A percentile compares a stretch with the other conserved stretches of the same genome.
These are phyloP conservation scores for Lepidochrysops patricia DNA, from an alignment of 2,888 invertebrate species.

Conservation along the genomic window DNA sequence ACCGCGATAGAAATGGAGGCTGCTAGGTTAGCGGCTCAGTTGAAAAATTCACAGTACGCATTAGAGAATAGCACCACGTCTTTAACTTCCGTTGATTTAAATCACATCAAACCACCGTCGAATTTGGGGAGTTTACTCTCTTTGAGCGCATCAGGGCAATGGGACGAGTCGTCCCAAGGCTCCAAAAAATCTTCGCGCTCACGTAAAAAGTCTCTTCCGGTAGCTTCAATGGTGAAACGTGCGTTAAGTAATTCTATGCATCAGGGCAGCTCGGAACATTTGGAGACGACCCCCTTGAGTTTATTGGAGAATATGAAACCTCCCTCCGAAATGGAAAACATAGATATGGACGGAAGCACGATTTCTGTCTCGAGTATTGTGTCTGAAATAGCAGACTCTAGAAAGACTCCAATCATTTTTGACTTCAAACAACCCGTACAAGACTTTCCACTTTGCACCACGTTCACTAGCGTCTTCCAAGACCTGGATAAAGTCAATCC, in stretches of 20 bases:
- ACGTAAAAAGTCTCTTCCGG: constrained; percentile 81
- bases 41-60: constrained; percentile 42
- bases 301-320: constrained; percentile 89
- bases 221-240: constrained; percentile 80
- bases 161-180: constrained; percentile 52
- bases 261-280: constrained; percentile 76
- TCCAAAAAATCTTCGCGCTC: constrained; percentile 56
- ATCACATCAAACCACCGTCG: constrained; percentile 84
- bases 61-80: constrained; percentile 78
- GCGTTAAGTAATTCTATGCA: constrained; percentile 76
- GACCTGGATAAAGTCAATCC: constrained; percentile 82
- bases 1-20: constrained; percentile 85
- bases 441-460: constrained; percentile 59
- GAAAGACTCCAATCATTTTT: constrained; percentile 65
- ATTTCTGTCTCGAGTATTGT: constrained; percentile 88
- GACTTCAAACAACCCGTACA: constrained; percentile 73
- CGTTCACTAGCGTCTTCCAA: constrained; percentile 61
- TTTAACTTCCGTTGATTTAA: constrained; percentile 78
- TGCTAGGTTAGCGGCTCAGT: constrained; percentile 74
- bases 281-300: constrained; percentile 74
- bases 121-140: constrained; percentile 81
- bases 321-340: constrained; percentile 85
- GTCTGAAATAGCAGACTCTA: constrained; percentile 81
- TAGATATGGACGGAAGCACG: constrained; percentile 89
- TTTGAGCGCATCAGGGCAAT: constrained; percentile 63